phyloP scores from a whole-genome alignment of 2,888 invertebrate genomes.

The Laspeyria flexula region DNA sequence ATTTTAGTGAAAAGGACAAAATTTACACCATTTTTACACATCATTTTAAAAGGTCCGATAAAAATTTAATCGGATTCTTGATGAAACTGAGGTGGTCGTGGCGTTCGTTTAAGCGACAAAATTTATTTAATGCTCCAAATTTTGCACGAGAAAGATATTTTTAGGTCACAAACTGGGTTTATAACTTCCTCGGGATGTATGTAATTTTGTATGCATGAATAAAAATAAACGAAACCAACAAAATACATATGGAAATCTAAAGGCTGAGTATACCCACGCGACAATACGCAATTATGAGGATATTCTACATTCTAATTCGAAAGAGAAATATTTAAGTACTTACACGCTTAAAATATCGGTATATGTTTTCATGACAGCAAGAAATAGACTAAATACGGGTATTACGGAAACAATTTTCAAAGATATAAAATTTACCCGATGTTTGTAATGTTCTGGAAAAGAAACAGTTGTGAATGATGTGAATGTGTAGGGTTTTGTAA shows the following conservation, averaged over 20 bases:
- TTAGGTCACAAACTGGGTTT: slow-evolving; percentile 29
- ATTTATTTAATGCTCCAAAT: neutral
- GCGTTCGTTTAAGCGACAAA: neutral
- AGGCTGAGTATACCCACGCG: slow-evolving; percentile 6
- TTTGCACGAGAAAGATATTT: neutral
- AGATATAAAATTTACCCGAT: no score
- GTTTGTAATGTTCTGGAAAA: no score
- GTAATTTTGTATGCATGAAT: slow-evolving; percentile 24
- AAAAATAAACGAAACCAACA: slow-evolving; percentile 31
- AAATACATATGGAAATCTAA: slow-evolving; percentile 7
- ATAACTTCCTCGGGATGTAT: slow-evolving; percentile 22
- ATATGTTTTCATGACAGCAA: neutral
- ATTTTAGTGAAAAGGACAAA: neutral
- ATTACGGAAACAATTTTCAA: neutral
- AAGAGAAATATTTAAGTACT: neutral
- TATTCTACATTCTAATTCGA: neutral
- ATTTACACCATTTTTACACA: neutral
- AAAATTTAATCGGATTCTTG: no score
- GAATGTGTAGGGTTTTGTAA: no score
- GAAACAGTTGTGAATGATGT: no score
- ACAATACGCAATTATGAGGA: neutral
- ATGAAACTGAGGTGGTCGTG: neutral
- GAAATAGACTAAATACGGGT: neutral
- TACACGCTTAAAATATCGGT: neutral
- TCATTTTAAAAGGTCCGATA: no score